Evolutionary conservation across 2,113 vertebrate genomes (phyloP).

Genomic region (Laticauda colubrina): DNA sequence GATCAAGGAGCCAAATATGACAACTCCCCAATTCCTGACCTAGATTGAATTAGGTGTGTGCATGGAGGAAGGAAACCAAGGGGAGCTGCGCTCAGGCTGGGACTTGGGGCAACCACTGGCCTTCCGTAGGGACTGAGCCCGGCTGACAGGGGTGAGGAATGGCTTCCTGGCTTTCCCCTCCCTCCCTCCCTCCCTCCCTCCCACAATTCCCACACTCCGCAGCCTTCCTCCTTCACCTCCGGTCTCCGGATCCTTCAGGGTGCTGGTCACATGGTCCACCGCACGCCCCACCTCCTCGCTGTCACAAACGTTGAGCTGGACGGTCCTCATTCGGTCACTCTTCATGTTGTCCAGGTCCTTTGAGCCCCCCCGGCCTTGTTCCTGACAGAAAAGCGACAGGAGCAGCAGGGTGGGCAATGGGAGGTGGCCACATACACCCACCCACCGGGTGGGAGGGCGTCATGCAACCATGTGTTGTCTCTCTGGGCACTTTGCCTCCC

Average conservation of each 20-base stretch:
- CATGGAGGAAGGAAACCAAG: not conserved
- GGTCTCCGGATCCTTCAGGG: slow-evolving; percentile 68
- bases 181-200: not conserved
- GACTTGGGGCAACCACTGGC: not conserved
- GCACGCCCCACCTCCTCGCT: slow-evolving; percentile 68
- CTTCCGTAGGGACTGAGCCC: not conserved
- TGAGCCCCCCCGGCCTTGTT: slow-evolving; percentile 70
- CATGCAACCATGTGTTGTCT: not conserved
- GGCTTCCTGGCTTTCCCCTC: too few relatives aligned
- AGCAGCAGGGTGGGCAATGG: not conserved
- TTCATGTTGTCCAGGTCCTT: slow-evolving; percentile 75
- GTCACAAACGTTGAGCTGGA: slow-evolving; percentile 76
- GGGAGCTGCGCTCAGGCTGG: not conserved
- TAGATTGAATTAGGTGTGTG: not conserved
- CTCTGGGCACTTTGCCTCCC: not conserved
- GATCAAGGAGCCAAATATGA: not conserved
- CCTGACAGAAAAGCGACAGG: slow-evolving; percentile 46
- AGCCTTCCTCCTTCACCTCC: slow-evolving; percentile 42
- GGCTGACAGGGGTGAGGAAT: not conserved
- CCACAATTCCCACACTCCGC: too few relatives aligned
- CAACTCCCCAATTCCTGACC: not conserved
- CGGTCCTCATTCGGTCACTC: slow-evolving; percentile 70
- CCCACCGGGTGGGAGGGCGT: not conserved
- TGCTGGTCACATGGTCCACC: slow-evolving; percentile 55
- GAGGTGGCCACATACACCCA: not conserved